These are phyloP conservation scores for Lumbricus terrestris DNA, from an alignment of 2,888 invertebrate species.

Conservation along the genomic window DNA sequence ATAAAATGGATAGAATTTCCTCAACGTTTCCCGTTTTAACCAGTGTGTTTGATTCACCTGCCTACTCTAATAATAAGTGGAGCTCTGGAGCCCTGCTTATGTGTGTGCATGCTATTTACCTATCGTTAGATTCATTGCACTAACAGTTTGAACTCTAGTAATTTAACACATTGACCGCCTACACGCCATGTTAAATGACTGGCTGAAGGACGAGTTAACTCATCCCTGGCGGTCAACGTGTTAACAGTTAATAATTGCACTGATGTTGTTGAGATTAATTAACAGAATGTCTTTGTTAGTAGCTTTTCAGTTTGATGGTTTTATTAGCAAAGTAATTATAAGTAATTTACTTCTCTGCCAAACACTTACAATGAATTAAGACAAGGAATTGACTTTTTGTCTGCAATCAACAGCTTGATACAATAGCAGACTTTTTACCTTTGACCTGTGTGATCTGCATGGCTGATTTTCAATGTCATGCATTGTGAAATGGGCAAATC, in stretches of 20 bases:
- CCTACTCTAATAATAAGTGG: neutral
- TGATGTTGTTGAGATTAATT: neutral
- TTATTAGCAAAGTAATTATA: neutral
- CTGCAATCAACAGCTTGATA: neutral
- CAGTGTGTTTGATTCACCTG: neutral
- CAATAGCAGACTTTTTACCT: neutral
- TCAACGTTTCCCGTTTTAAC: neutral
- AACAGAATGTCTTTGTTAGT: neutral
- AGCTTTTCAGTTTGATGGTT: neutral
- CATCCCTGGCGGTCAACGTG: no score
- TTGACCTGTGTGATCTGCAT: neutral
- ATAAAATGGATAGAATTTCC: no score
- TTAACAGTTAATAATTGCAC: neutral
- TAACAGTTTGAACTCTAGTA: neutral
- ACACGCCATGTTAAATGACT: no score
- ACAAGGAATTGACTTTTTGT: neutral
- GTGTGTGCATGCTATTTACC: neutral
- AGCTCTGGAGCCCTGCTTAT: neutral
- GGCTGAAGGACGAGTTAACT: no score
- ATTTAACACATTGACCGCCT: no score
- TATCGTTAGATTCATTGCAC: no score
- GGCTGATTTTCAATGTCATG: neutral
- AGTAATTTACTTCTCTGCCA: no score
- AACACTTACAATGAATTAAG: neutral
- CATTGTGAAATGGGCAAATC: neutral